Evolutionary conservation across 2,888 invertebrate species (phyloP).

Genomic region (Diabrotica balteata): DNA sequence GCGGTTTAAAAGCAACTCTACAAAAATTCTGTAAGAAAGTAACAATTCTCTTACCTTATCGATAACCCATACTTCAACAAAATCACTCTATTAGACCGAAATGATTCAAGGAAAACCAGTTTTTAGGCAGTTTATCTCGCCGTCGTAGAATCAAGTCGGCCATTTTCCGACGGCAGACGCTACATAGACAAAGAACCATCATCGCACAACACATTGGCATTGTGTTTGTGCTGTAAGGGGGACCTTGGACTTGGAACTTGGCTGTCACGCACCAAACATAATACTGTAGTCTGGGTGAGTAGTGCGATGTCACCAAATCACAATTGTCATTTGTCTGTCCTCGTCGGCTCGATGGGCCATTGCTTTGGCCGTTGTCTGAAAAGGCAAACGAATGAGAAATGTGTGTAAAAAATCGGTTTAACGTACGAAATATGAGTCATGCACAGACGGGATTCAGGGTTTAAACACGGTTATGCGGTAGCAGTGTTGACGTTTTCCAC

Average conservation of each 20-base stretch:
- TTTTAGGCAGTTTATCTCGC: constrained; percentile 3
- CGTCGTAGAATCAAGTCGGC: constrained; percentile 1
- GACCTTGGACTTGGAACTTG: constrained; percentile 36
- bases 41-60: too few species aligned
- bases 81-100: neutral
- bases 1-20: too few species aligned
- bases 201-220: constrained; percentile 21
- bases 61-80: too few species aligned
- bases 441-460: too few species aligned
- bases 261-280: constrained; percentile 55
- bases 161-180: constrained; percentile 33
- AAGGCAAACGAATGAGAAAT: constrained; percentile 3
- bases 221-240: constrained; percentile 18
- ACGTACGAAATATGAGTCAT: too few species aligned
- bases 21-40: too few species aligned
- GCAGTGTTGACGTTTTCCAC: too few species aligned
- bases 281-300: constrained; percentile 50
- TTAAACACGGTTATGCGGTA: too few species aligned
- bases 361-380: constrained; percentile 41
- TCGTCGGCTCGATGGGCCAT: constrained; percentile 45
- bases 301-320: constrained; percentile 56
- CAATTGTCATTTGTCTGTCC: constrained; percentile 55
- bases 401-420: too few species aligned
- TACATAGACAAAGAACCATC: constrained; percentile 25
- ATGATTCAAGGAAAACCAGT: constrained; percentile 21